phyloP scores from a whole-genome alignment of 53 echinoderm and acorn worm species.

The Patiria pectinifera region DNA sequence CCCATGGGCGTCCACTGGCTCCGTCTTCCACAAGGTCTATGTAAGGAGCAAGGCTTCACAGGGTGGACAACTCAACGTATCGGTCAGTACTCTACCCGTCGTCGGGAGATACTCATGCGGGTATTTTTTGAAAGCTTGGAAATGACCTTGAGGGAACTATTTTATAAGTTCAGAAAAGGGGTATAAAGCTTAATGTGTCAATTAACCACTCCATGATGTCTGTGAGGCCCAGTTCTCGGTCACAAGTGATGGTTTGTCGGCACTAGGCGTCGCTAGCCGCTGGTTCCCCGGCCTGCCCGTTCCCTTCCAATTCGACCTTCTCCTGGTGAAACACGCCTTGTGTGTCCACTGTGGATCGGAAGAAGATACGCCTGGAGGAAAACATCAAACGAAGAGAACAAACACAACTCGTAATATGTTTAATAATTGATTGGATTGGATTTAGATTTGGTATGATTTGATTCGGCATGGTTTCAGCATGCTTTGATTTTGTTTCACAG shows the following conservation, averaged over 20 bases:
- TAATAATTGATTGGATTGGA: background rate
- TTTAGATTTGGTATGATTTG: background rate
- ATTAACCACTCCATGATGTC: background rate
- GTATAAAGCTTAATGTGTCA: background rate
- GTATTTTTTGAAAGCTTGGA: too few relatives aligned
- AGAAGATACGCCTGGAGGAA: constrained; percentile 46
- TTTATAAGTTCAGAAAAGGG: background rate
- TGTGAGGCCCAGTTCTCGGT: background rate
- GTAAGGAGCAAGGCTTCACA: too few relatives aligned
- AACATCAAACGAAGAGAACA: background rate
- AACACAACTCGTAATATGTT: background rate
- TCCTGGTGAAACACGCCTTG: constrained; percentile 56
- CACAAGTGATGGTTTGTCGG: background rate
- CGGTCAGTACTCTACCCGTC: too few relatives aligned
- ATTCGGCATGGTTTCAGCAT: background rate
- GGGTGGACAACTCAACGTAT: too few relatives aligned
- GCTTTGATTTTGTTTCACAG: too few relatives aligned
- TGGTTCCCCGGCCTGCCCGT: background rate
- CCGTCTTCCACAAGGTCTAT: too few relatives aligned
- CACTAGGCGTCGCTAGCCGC: constrained; percentile 5
- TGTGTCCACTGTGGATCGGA: constrained; percentile 48
- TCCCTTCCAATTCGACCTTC: background rate
- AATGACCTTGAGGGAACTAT: too few relatives aligned
- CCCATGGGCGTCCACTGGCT: too few relatives aligned
- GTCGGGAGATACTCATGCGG: too few relatives aligned